Base-by-base conservation (phyloP, 92 coral and sea anemone genomes). In the Zoanthus sociatus region DNA sequence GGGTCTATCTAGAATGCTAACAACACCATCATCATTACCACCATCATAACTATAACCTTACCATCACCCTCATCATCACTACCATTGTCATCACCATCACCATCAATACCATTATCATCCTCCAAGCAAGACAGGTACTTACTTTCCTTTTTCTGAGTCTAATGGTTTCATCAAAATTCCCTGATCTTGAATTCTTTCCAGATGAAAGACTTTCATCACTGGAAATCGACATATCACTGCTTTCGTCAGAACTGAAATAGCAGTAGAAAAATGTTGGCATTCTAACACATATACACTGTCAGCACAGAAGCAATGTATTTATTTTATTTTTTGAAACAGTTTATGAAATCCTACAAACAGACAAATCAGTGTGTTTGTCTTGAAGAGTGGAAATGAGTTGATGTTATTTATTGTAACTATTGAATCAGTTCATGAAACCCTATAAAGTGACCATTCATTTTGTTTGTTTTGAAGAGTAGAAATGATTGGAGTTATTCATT, bases 131-230 rank as follows among this genome's bases (percentile, higher is more conserved):
- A 14, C 0, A 15, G 7, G 18, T 6, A 3, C 74, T 44, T 74
- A 89, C 94, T 91, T 82, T 92, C 50, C 94, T 73, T 71, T 86
- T 92, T 69, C 90, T 86, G 32, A 89, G 70, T 21, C 81, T 78
- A 31, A 63, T 76, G 45, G 90, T 32, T 81, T 86, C 90, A 18
- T 84, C 90, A 51, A 33, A 78, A 42, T 92, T 90, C 15, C 87
- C 90, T 2, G 77, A 88, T 5, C 87, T 78, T 37, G 87, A 82
- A 42, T 89, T 84, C 71, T 87, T 81, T 8, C 71, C 90, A 12
- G 90, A 89, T 0, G 89, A 82, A 76, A 48, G 82, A 64, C 94
- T 93, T 50, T 86, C 92, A 4, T 87, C 92, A 55, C 97, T 94
- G 48, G 84, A 72, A 77, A 72, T 61, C 15, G 95, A 93, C 58